Base-by-base conservation (phyloP, 2,113 vertebrate species). In the Menidia beryllina region DNA sequence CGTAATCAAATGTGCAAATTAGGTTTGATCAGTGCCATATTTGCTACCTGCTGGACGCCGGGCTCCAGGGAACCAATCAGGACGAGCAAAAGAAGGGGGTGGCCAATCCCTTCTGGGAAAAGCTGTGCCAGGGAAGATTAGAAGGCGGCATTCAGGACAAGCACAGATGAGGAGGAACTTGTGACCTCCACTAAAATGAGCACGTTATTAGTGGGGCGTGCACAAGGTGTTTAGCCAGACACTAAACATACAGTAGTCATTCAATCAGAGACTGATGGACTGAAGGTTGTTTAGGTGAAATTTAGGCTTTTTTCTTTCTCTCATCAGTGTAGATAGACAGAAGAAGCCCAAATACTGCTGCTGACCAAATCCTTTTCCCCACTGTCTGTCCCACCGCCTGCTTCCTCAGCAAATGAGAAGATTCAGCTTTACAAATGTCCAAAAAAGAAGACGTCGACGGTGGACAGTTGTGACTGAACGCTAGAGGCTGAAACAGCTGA, bases 21-120 rank as follows among this genome's bases (percentile, higher is more conserved):
- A 54, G 43, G 23, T 9, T 48, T 43, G n/a, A 61, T 38, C 34
- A 54, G 10, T 61, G 30, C 43, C 56, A 7, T 34, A 11, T 74
- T 36, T 64, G 54, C 63, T 94, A 95, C 94, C 94, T 94, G 93
- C 70, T 64, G 92, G 84, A 71, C 84, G 89, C 61, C 93, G 90
- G 24, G 82, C 86, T 66, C 86, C 90, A 51, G 91, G 88, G 60
- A 87, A 91, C 90, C 91, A 93, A 66, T 94, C 92, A 7, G 91
- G 88, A 43, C 89, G 91, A 49, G 87, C 77, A 20, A 83, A 87
- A 52, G 89, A 68, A 50, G 88, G 69, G 27, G 86, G 83, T 12
- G 84, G 75, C 93, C 90, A 94, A 45, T 95, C 93, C 83, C 93
- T 91, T 85, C 93, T 91, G 77, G 86, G 82, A 70, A 91, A 87